Evolutionary conservation across 2,113 vertebrate genomes (phyloP).

Genomic region (Hippocampus mohnikei): DNA sequence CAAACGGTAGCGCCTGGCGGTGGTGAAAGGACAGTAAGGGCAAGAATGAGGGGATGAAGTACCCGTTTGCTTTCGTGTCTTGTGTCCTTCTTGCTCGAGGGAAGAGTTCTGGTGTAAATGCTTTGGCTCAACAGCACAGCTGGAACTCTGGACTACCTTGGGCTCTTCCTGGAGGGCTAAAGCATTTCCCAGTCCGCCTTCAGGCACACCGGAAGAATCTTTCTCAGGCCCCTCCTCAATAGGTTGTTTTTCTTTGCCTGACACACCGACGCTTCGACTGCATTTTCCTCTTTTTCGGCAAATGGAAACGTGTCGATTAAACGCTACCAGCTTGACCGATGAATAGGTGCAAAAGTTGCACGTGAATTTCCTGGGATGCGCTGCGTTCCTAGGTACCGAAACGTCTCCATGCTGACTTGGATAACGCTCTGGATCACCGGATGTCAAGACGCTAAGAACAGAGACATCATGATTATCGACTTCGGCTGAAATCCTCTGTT

Average conservation of each 20-base stretch:
- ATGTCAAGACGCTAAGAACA: neutral
- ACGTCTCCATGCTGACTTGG: neutral
- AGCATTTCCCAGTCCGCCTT: conserved; percentile 79
- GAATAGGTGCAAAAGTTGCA: conserved; percentile 81
- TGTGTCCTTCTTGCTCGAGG: conserved; percentile 81
- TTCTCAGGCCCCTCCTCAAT: neutral
- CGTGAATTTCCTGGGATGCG: conserved; percentile 71
- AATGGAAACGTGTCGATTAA: conserved; percentile 74
- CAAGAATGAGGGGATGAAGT: conserved; percentile 79
- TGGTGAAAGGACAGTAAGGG: conserved; percentile 85
- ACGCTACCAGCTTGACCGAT: conserved; percentile 76
- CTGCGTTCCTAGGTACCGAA: conserved; percentile 12
- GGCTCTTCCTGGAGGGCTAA: conserved; percentile 76
- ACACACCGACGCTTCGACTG: neutral
- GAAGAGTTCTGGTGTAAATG: conserved; percentile 67
- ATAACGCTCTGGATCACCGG: neutral
- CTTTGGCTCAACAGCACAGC: conserved; percentile 70
- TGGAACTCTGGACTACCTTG: conserved; percentile 69
- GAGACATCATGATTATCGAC: conserved; percentile 1
- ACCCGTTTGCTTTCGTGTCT: conserved; percentile 83
- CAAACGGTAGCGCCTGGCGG: conserved; percentile 83
- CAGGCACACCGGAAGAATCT: conserved; percentile 71
- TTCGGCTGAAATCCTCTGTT: neutral
- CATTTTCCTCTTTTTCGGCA: conserved; percentile 40
- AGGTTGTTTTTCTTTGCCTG: neutral